Base-by-base conservation (phyloP, 2,888 invertebrate species). In the Nebria salina region DNA sequence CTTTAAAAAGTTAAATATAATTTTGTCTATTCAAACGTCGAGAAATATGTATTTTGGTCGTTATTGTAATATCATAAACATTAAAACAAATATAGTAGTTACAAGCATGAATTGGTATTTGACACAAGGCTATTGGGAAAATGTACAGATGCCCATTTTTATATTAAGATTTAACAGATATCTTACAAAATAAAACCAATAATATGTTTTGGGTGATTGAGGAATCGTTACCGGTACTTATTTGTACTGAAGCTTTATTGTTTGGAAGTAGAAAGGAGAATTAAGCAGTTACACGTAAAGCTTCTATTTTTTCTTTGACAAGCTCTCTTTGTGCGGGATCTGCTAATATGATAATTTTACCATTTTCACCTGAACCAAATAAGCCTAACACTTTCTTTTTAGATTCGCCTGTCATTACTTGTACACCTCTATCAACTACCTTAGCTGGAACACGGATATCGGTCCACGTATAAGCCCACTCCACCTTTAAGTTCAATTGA, bases 401-500 rank as follows among this genome's bases (percentile, higher is more conserved):
- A 26, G 88, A 88, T 78, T 90, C 90, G 68, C 89, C 88, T 0
- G 92, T 90, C 68, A 91, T 90, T 82, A 95, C 91, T 86, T 91
- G 91, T 5, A 97, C 92, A 74, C 96, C 96, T 86, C 93, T 94
- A 68, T 92, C 91, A 1, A 93, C 92, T 5, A 93, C 88, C 77
- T 91, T 92, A 6, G 95, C 94, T 54, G 92, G 90, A 75, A 92
- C 92, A 72, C 92, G 92, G 13, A 97, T 90, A 85, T 96, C 96
- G 81, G 91, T 90, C 95, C 96, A 97, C 0, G 94, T 92, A 86
- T 94, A 93, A 0, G 92, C 89, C 95, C 96, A 96, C 78, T 94
- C 93, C 83, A 94, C 92, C 94, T 94, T 87, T 78, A 86, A 86
- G 81, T 66, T 68, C 34, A 75, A 80, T 82, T 78, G 26, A 20